Conservation (phyloP, 2,797 vertebrate genomes). For the Glossophaga mutica region DNA sequence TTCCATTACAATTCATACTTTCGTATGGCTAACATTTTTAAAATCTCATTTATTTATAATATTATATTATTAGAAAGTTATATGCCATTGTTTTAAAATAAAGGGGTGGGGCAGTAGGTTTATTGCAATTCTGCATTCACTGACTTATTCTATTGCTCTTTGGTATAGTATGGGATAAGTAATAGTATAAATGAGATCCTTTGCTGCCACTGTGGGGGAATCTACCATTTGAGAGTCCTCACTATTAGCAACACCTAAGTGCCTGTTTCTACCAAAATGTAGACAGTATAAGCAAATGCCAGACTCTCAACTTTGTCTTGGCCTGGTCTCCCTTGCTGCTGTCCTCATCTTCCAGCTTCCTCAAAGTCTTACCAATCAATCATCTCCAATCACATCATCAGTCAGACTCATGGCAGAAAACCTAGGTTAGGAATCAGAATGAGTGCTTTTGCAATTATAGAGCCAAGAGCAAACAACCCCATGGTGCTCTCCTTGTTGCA, state of each 20-base stretch:
- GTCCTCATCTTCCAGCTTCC: background rate
- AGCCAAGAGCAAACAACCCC: background rate
- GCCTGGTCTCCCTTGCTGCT: background rate
- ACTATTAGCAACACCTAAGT: background rate
- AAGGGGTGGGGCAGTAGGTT: background rate
- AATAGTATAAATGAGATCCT: background rate
- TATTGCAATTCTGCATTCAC: background rate
- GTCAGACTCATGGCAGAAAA: background rate
- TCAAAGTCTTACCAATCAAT: background rate
- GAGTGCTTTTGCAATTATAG: background rate
- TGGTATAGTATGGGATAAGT: background rate
- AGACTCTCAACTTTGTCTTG: background rate
- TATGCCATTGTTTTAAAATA: conserved; percentile 3
- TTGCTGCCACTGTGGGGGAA: background rate
- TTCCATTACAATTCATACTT: conserved; percentile 42
- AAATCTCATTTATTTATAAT: background rate
- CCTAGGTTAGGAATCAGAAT: background rate
- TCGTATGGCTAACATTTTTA: background rate
- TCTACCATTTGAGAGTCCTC: background rate
- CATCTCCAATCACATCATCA: background rate
- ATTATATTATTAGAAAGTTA: background rate
- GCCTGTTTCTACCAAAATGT: background rate
- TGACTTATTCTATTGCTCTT: background rate
- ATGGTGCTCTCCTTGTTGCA: background rate
- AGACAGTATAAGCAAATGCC: background rate